A percentile compares a stretch with the other conserved stretches of the same genome.
These are phyloP conservation scores for Engraulis encrasicolus DNA, from an alignment of 2,113 vertebrate genomes.

Conservation along the genomic window DNA sequence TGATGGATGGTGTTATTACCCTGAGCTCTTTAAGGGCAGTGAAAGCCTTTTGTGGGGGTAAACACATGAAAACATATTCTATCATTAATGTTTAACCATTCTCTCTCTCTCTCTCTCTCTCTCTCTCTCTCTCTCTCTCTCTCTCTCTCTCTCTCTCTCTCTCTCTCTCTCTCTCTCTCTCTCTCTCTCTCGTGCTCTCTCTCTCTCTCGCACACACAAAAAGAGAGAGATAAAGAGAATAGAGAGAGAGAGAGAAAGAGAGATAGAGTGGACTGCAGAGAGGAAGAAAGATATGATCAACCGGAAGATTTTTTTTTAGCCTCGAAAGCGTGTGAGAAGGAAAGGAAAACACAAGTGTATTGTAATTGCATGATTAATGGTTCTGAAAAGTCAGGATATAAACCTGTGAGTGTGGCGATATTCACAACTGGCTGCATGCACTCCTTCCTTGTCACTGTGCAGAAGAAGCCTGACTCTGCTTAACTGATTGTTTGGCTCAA, in stretches of 20 bases:
- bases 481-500: constrained; percentile 76
- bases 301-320: background rate
- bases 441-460: background rate
- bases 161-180: too few species aligned
- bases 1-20: constrained; percentile 79
- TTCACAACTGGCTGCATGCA: background rate
- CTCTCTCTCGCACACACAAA: constrained; percentile 21
- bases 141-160: too few species aligned
- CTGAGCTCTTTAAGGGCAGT: constrained; percentile 71
- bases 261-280: background rate
- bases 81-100: constrained; percentile 64
- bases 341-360: background rate
- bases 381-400: background rate
- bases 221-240: constrained; percentile 24
- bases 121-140: too few species aligned
- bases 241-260: background rate
- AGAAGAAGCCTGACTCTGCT: constrained; percentile 50
- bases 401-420: background rate
- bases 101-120: too few species aligned
- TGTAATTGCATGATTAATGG: background rate
- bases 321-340: background rate
- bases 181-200: too few species aligned
- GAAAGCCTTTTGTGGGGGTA: constrained; percentile 68
- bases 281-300: too few species aligned
- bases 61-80: constrained; percentile 66